phyloP scores from a whole-genome alignment of 2,797 vertebrate genomes.

The Tokudaia muenninki region DNA sequence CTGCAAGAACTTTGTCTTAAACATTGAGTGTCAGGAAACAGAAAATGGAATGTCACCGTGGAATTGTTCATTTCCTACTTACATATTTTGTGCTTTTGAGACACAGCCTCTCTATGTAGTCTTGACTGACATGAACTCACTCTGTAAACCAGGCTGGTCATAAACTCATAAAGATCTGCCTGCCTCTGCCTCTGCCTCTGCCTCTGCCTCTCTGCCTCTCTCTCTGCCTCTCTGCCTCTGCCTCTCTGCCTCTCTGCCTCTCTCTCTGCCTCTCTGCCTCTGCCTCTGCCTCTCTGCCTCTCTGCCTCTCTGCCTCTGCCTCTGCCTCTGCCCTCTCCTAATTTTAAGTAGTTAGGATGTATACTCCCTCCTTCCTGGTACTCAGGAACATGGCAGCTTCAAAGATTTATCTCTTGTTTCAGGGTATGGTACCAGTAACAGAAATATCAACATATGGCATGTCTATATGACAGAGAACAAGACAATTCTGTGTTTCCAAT shows the following conservation, averaged over 20 bases:
- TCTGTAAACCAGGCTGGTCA: background rate
- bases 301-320: no score
- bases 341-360: background rate
- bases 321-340: background rate
- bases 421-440: constrained; percentile 15
- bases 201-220: no score
- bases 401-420: constrained; percentile 21
- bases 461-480: background rate
- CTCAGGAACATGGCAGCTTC: constrained; percentile 10
- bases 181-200: background rate
- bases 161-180: background rate
- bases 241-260: no score
- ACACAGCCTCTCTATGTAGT: background rate
- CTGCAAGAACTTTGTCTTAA: background rate
- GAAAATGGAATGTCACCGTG: constrained; percentile 8
- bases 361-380: background rate
- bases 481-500: constrained; percentile 6
- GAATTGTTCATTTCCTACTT: background rate
- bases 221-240: no score
- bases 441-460: background rate
- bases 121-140: background rate
- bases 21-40: background rate
- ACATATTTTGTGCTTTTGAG: background rate
- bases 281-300: background rate
- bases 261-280: no score